Evolutionary conservation across 2,113 vertebrate species (phyloP), one percentile per base, ranked within the genome.

Genomic region (Saguinus imperator): DNA sequence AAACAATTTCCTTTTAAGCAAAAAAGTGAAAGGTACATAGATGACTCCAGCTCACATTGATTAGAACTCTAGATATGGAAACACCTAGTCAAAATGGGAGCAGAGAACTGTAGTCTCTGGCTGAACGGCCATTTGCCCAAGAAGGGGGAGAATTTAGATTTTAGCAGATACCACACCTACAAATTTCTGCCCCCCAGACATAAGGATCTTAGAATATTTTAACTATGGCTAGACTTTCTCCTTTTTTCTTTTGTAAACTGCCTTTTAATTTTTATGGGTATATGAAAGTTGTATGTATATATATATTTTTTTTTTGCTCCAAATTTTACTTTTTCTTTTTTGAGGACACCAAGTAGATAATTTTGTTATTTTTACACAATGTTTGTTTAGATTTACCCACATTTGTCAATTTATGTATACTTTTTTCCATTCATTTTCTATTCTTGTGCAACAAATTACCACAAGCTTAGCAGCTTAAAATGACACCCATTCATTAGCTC

Each of bases 321-420:
- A 32, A 94, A 66, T 87, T 92, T 91, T 90, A 75, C 27, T 88
- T 94, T 73, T 86, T 2, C 35, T 27, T 58, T 87, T 86, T 57
- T 68, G 25, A 84, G 94, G 11, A 89, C 37, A 68, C 9, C 70
- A 16, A 52, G 55, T 40, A 83, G 61, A 76, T n/a, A 87, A 35
- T 23, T 64, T 16, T 83, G 12, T 50, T 93, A 75, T 76, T 90
- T 95, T 94, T 83, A 90, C 64, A 50, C 9, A 94, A 64, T 66
- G 21, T 77, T 84, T 91, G 21, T 76, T 61, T 85, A 89, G 25
- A 73, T 92, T 89, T 91, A 77, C 35, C 17, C 82, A 89, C 9
- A 9, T 76, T 92, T 92, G 84, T 12, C 37, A 43, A 89, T 76
- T 94, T 83, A 92, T 57, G 64, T 25, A 35, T 3, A 87, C 8